Conservation (phyloP, 2,888 invertebrate species). For the Lomographa bimaculata region DNA sequence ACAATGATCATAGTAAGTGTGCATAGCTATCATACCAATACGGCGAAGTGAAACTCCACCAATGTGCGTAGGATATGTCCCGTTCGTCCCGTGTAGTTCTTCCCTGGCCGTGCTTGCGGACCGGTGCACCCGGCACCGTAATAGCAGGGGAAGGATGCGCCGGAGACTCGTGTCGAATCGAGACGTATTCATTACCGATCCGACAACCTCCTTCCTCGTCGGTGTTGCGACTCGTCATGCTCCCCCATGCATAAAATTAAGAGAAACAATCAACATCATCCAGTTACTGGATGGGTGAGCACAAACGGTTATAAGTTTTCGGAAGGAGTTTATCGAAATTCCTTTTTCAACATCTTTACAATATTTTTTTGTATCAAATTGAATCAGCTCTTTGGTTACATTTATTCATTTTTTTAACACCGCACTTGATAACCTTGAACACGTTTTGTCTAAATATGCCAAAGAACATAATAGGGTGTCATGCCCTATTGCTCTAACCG, state of each 20-base stretch:
- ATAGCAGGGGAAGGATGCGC: constrained; percentile 57
- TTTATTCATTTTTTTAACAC: too few species aligned
- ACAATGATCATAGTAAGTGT: too few species aligned
- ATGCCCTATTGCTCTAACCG: too few species aligned
- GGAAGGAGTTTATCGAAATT: too few species aligned
- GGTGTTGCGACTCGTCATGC: constrained; percentile 49
- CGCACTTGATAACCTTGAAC: too few species aligned
- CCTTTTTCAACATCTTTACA: too few species aligned
- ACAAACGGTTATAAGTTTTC: neutral
- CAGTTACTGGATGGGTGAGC: constrained; percentile 3
- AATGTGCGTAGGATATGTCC: neutral
- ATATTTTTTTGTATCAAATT: too few species aligned
- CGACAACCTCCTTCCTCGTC: constrained; percentile 34
- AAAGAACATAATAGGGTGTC: too few species aligned
- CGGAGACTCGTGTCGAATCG: constrained; percentile 68
- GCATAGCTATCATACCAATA: constrained; percentile 4
- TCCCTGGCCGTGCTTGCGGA: constrained; percentile 41
- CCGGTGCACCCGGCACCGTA: constrained; percentile 45
- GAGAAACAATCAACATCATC: constrained; percentile 20
- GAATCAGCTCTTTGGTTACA: too few species aligned
- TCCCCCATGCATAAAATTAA: constrained; percentile 59
- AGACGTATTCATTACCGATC: constrained; percentile 62
- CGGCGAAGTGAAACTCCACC: neutral
- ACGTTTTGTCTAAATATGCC: too few species aligned
- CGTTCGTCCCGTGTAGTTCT: neutral